Evolutionary conservation across 2,888 invertebrate species (phyloP).

Genomic region (Harmothoe impar): DNA sequence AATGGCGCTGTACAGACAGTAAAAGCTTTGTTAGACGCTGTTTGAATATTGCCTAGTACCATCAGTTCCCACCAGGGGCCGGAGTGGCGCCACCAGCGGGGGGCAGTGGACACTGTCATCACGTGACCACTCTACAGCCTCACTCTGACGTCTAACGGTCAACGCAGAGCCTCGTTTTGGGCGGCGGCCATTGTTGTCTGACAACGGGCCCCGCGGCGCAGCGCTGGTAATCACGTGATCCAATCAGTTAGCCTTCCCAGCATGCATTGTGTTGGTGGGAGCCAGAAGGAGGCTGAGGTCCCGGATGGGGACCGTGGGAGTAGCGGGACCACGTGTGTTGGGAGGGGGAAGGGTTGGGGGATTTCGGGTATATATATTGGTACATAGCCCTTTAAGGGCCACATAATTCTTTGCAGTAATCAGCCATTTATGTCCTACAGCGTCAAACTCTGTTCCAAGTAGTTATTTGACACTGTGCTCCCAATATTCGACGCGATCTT

Average conservation of each 20-base stretch:
- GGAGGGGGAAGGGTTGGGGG: no score
- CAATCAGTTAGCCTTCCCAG: background rate
- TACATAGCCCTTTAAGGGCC: no score
- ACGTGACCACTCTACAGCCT: conserved; percentile 4
- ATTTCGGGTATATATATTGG: no score
- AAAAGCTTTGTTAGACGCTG: background rate
- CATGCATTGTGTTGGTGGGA: background rate
- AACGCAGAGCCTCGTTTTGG: background rate
- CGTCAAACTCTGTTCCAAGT: no score
- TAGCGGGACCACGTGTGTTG: no score
- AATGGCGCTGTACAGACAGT: no score
- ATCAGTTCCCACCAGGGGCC: background rate
- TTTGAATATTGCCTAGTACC: conserved; percentile 9
- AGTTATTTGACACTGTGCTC: no score
- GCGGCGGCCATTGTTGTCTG: background rate
- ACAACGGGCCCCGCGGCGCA: background rate
- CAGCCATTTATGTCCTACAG: no score
- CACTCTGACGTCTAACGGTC: background rate
- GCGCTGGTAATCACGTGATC: background rate
- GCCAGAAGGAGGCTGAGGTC: background rate
- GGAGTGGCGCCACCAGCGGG: background rate
- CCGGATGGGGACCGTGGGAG: no score
- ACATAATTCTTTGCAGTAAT: no score
- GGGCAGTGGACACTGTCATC: background rate
- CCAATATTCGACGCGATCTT: no score